Conservation (phyloP, 2,113 vertebrate genomes). For the Lucifuga dentata region DNA sequence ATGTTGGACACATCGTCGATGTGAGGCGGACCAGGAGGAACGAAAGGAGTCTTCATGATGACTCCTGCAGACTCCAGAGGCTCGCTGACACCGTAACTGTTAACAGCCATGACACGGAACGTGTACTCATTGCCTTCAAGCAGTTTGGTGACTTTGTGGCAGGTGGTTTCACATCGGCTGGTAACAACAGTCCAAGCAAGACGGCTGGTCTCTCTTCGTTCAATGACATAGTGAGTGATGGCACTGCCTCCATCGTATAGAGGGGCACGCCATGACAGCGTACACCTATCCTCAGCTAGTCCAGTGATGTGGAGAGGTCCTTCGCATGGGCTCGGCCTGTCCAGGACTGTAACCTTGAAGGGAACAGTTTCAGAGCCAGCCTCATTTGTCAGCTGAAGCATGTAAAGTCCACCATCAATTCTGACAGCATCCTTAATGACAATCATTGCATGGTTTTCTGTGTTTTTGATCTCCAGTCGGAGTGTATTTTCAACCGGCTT, state of each 20-base stretch:
- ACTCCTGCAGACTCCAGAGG: constrained; percentile 90
- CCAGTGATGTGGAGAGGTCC: constrained; percentile 91
- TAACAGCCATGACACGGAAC: constrained; percentile 97
- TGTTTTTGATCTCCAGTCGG: constrained; percentile 92
- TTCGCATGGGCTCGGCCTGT: constrained; percentile 91
- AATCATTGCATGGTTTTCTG: constrained; percentile 90
- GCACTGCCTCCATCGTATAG: constrained; percentile 91
- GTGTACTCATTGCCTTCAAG: constrained; percentile 96
- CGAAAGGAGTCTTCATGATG: constrained; percentile 94
- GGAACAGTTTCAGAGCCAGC: constrained; percentile 92
- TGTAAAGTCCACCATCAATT: constrained; percentile 91
- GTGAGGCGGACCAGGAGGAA: constrained; percentile 91
- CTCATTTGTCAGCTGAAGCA: constrained; percentile 90
- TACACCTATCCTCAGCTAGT: constrained; percentile 92
- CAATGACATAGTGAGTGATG: constrained; percentile 93
- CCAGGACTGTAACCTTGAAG: constrained; percentile 93
- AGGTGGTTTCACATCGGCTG: constrained; percentile 87
- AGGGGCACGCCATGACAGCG: constrained; percentile 90
- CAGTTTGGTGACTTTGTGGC: constrained; percentile 95
- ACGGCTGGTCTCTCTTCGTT: constrained; percentile 97
- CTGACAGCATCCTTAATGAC: constrained; percentile 92
- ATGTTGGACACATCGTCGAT: constrained; percentile 91
- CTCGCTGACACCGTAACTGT: constrained; percentile 93
- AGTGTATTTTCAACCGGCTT: constrained; percentile 91
- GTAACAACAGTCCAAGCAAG: constrained; percentile 96